Conservation (phyloP, 2,113 vertebrate genomes). For the Salvelinus alpinus region DNA sequence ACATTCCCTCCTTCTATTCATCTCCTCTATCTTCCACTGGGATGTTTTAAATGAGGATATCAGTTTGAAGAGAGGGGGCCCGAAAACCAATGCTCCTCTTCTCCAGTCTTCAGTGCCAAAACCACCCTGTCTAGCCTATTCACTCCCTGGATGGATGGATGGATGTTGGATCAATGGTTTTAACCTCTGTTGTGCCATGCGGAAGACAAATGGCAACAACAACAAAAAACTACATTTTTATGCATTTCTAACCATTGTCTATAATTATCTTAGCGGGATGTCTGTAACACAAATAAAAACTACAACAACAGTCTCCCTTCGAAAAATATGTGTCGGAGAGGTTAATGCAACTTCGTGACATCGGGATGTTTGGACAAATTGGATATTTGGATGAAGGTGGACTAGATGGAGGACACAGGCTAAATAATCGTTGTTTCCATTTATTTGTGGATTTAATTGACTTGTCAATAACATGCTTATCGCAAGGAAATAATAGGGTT, state of each 20-base stretch:
- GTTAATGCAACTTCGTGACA: slow-evolving; percentile 43
- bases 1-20: slow-evolving; percentile 24
- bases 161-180: not conserved
- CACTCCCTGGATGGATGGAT: no score
- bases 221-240: not conserved
- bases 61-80: slow-evolving; percentile 3
- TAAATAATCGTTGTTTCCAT: no score
- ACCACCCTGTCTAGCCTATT: no score
- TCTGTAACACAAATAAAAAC: not conserved
- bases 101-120: slow-evolving; percentile 7
- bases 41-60: slow-evolving; percentile 6
- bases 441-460: not conserved
- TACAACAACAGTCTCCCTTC: no score
- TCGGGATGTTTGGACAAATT: slow-evolving; percentile 33
- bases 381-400: slow-evolving; percentile 13
- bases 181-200: not conserved
- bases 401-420: not conserved
- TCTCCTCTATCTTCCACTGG: slow-evolving; percentile 22
- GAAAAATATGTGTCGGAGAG: slow-evolving; percentile 28
- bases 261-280: not conserved
- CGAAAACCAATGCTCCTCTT: slow-evolving; percentile 43
- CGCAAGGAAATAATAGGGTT: not conserved
- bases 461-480: not conserved
- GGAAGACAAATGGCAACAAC: not conserved
- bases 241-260: not conserved